These are phyloP conservation scores for Rhynchophorus ferrugineus DNA, from an alignment of 1,140 invertebrate genomes.

Conservation along the genomic window DNA sequence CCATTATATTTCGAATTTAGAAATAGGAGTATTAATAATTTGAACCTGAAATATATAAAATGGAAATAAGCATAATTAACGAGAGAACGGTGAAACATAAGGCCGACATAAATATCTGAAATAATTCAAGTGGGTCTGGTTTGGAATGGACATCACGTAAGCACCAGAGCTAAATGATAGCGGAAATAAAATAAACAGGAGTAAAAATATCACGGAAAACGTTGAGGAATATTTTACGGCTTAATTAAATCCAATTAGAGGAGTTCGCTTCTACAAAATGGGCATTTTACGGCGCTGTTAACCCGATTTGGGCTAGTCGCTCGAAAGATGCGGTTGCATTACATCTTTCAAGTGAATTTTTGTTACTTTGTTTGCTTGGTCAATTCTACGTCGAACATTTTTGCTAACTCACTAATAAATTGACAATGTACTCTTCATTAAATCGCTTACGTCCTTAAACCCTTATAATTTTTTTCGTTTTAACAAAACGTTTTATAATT, in stretches of 20 bases:
- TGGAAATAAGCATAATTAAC: too few relatives aligned
- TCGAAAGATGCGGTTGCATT: neutral
- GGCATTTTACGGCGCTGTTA: neutral
- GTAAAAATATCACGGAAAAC: constrained; percentile 3
- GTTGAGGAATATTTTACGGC: constrained; percentile 4
- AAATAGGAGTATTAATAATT: too few relatives aligned
- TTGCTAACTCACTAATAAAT: too few relatives aligned
- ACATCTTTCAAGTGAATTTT: neutral
- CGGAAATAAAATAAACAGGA: constrained; percentile 1
- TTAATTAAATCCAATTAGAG: constrained; percentile 1
- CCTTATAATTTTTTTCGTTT: too few relatives aligned
- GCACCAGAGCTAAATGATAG: neutral
- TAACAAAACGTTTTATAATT: too few relatives aligned
- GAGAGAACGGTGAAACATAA: too few relatives aligned
- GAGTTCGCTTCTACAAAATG: neutral
- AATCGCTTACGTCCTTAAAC: too few relatives aligned
- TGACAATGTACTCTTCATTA: too few relatives aligned
- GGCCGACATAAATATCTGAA: too few relatives aligned
- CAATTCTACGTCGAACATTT: neutral
- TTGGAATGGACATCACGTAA: neutral
- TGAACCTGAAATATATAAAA: too few relatives aligned
- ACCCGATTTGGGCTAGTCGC: neutral
- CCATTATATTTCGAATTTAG: too few relatives aligned
- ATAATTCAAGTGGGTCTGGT: too few relatives aligned
- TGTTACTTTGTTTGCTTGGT: neutral